Evolutionary conservation across 2,113 vertebrate species (phyloP), one percentile per base, ranked within the genome.

Genomic region (Kryptolebias marmoratus): DNA sequence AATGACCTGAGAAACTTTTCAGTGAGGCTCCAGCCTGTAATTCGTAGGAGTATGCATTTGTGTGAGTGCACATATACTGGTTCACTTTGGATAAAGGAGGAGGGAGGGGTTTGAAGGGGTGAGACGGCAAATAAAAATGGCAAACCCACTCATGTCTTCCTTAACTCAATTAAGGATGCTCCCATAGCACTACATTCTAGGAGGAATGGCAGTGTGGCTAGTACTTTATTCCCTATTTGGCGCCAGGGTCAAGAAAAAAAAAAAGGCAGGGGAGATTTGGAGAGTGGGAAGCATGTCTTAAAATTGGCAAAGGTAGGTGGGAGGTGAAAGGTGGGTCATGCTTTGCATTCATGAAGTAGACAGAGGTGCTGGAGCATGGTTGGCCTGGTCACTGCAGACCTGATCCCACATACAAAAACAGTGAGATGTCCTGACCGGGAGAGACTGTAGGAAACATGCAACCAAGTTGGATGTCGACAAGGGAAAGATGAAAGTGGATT

Each of bases 401-500:
- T 56, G 71, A 80, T 79, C 70, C 73, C 59, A 2, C 12, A 71
- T 63, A 53, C 15, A 75, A 68, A 72, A 62, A 69, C 53, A 67
- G 16, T 48, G 63, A 81, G 49, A 77, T 52, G 79, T 75, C 77
- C 68, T 68, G 81, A 75, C 74, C 77, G 63, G 16, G 16, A 70
- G 68, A 86, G 72, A 80, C 76, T 63, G 12, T 55, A 63, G 67
- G 67, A 68, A 79, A 77, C 62, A 73, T 75, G 72, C 55, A 71
- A 61, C 74, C 80, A 86, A 84, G 87, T 77, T 81, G 83, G 83
- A 86, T 85, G 86, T 86, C 47, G 48, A 88, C 86, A 75, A 83
- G 84, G 83, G 83, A 90, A 70, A 85, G 86, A 92, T 91, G 88
- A 89, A 91, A 93, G 90, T 81, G 85, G 85, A 92, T 94, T 92